These are phyloP conservation scores for Trochalopteron elliotii DNA, from an alignment of 2,113 vertebrate genomes.

Conservation along the genomic window DNA sequence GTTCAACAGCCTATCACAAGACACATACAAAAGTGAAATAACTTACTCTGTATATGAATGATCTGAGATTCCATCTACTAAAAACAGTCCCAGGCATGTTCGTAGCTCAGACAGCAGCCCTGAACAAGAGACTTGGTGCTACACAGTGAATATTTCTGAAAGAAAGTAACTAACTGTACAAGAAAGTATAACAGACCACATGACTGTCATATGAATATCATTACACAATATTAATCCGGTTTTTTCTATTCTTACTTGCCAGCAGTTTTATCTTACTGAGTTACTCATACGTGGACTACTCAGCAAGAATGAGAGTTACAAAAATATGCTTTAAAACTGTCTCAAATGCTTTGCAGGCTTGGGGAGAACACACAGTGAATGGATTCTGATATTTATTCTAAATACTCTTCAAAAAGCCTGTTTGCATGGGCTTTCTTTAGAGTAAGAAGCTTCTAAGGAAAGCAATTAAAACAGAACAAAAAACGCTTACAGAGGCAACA, in stretches of 20 bases:
- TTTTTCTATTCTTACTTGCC: not conserved
- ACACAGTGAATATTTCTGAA: not conserved
- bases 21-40: not conserved
- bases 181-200: slow-evolving; percentile 34
- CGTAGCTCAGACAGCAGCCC: not conserved
- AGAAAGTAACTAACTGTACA: not conserved
- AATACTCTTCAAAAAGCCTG: not conserved
- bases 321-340: not conserved
- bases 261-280: not conserved
- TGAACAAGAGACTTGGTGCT: not conserved
- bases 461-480: not conserved
- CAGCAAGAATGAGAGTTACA: not conserved
- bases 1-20: not conserved
- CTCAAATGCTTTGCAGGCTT: not conserved
- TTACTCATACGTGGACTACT: not conserved
- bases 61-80: slow-evolving; percentile 16
- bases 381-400: not conserved
- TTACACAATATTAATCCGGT: slow-evolving; percentile 36
- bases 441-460: not conserved
- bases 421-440: not conserved
- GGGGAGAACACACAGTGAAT: not conserved
- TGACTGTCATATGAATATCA: slow-evolving; percentile 57
- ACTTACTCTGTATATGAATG: slow-evolving; percentile 35
- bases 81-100: slow-evolving; percentile 21
- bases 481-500: not conserved